Base-by-base conservation (phyloP, 2,797 vertebrate species). In the Eulemur rubriventer region DNA sequence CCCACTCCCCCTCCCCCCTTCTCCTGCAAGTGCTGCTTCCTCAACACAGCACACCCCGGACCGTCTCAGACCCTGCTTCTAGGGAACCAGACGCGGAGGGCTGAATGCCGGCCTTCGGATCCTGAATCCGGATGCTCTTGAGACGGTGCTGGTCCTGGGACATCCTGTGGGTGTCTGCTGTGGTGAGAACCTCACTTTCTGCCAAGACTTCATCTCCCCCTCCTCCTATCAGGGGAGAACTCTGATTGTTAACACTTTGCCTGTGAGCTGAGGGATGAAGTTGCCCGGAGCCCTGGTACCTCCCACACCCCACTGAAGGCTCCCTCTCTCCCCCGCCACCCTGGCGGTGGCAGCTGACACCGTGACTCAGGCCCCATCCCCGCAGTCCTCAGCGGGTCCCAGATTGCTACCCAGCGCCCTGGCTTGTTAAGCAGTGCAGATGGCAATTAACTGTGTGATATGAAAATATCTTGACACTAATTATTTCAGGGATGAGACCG, bases 401-500 rank as follows among this genome's bases (percentile, higher is more conserved):
- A 81, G 76, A 94, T 65, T n/a, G 1, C 12, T 14, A 9, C 78
- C 76, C 61, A 55, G 63, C 92, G 63, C 92, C 96, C 96, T 86
- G 48, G 95, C 65, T 88, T 52, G 82, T 96, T 96, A 96, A 97
- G 70, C 1, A 30, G 65, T 86, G 73, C 70, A 95, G 70, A 95
- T 88, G 88, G 86, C 96, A 96, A 98, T 98, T 97, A 98, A 96
- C 52, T 89, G 61, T 79, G 86, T 70, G 84, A 26, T 95, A 93
- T 94, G 92, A 98, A 97, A 96, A 94, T 96, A 97, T 93, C 90
- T 78, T 24, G n/a, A 61, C 55, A 78, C 81, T 97, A 65, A 96
- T 98, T 92, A 93, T 96, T 96, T 88, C 67, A 94, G 69, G 76
- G 59, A 95, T 28, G 26, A 96, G 52, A 33, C 94, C 87, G 8